Evolutionary conservation across 23 tunicate species (phyloP), one percentile per base, ranked within the genome.

Genomic region (Styela plicata): DNA sequence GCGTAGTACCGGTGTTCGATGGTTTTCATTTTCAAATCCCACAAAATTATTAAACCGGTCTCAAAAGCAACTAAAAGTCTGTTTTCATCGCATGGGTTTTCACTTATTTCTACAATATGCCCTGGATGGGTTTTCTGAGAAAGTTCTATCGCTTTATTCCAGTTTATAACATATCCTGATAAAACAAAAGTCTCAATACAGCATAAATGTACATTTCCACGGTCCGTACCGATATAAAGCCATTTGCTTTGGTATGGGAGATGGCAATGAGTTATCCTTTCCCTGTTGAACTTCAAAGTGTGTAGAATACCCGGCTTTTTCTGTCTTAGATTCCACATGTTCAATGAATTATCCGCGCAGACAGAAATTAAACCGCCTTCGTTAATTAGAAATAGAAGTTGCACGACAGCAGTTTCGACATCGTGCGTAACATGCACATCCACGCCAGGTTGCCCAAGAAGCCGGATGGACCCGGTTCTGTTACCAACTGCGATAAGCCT

Each of bases 361-460:
- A 94, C 90, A 24, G 98, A 87, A n/a, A 94, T 74, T 33, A 94
- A 74, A 52, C 85, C 90, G n/a, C 98, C 98, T 88, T 92, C 84
- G 69, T 92, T 92, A 20, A 75, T 69, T 68, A 92, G 57, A 71
- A 92, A 92, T 10, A 87, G 25, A 29, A 92, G 83, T 31, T 87
- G 84, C 17, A 84, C 80, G 61, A 92, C 89, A 27, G 91, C 85
- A 35, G 36, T 52, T 33, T 84, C 80, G 24, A 26, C 53, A 37
- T 87, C 97, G 64, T 92, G 97, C 23, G 73, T 32, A 5, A 87
- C 37, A 66, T 87, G 85, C 33, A 86, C 31, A 64, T 92, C 97
- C 33, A 87, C 92, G 18, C 97, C 97, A 63, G 79, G 74, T 74
- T 84, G 88, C 3, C 97, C 97, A 2, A 92, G 44, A 84, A 91